Evolutionary conservation across 1,140 invertebrate species (phyloP).

Genomic region (Protaetia brevitarsis): DNA sequence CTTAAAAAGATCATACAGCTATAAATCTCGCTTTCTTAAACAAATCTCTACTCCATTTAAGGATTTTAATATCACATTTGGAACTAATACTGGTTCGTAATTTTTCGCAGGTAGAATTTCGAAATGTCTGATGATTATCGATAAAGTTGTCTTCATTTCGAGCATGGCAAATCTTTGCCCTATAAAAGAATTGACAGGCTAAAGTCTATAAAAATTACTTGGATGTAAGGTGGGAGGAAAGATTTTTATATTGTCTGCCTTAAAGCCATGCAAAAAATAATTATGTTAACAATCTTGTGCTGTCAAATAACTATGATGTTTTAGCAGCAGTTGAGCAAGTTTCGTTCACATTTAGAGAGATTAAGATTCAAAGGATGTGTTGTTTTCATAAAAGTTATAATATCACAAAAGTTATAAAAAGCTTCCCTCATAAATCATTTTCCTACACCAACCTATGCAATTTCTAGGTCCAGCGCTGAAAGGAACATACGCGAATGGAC

Average conservation of each 20-base stretch:
- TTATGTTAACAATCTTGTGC: no score
- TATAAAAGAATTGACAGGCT: background rate
- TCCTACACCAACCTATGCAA: conserved; percentile 58
- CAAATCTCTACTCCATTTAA: conserved; percentile 6
- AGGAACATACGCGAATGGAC: conserved; percentile 54
- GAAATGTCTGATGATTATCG: conserved; percentile 65
- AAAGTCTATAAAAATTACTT: background rate
- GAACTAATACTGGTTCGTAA: background rate
- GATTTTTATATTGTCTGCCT: no score
- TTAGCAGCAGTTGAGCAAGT: no score
- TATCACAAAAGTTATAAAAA: no score
- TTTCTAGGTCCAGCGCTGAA: conserved; percentile 65
- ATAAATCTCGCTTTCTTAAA: background rate
- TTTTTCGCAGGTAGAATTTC: conserved; percentile 49
- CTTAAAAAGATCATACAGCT: background rate
- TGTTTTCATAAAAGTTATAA: no score
- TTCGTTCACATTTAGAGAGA: no score
- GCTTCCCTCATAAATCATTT: no score
- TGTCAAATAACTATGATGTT: no score
- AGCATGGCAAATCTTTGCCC: conserved; percentile 78
- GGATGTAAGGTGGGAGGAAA: background rate
- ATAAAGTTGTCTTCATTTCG: conserved; percentile 70
- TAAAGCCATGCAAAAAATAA: background rate
- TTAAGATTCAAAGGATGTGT: no score
- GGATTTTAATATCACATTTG: conserved; percentile 15